phyloP scores from a whole-genome alignment of 2,797 vertebrate species.

The Danio aesculapii region DNA sequence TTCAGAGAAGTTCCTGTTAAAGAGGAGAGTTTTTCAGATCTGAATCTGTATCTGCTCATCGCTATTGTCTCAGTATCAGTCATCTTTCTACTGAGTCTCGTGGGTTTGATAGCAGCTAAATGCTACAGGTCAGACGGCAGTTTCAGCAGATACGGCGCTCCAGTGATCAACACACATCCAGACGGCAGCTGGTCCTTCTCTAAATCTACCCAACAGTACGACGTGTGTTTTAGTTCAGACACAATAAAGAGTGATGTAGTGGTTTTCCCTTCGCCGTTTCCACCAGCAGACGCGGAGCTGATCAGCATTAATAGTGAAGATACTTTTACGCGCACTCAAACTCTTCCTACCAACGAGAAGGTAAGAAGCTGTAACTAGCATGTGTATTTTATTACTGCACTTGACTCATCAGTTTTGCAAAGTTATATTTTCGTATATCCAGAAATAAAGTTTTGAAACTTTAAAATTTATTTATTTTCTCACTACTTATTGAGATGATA shows the following conservation, averaged over 20 bases:
- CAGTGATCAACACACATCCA: slow-evolving; percentile 40
- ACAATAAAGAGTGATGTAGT: slow-evolving; percentile 57
- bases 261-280: slow-evolving; percentile 51
- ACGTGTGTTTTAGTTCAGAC: slow-evolving; percentile 54
- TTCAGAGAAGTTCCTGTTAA: slow-evolving; percentile 35
- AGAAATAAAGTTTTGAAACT: no score
- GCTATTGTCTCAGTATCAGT: slow-evolving; percentile 51
- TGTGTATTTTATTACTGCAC: no score
- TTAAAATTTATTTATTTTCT: no score
- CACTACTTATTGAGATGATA: no score
- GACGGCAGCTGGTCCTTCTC: slow-evolving; percentile 51
- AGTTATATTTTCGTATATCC: no score
- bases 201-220: slow-evolving; percentile 57
- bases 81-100: slow-evolving; percentile 53
- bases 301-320: slow-evolving; percentile 49
- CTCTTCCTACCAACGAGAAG: not conserved
- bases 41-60: slow-evolving; percentile 59
- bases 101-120: slow-evolving; percentile 55
- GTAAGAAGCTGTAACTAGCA: no score
- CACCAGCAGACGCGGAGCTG: slow-evolving; percentile 39
- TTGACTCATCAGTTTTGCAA: no score
- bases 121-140: slow-evolving; percentile 52
- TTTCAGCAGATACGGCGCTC: slow-evolving; percentile 48
- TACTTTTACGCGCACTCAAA: slow-evolving; percentile 27
- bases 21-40: slow-evolving; percentile 51